Conservation (phyloP, 2,888 invertebrate genomes). For the Griposia aprilina region DNA sequence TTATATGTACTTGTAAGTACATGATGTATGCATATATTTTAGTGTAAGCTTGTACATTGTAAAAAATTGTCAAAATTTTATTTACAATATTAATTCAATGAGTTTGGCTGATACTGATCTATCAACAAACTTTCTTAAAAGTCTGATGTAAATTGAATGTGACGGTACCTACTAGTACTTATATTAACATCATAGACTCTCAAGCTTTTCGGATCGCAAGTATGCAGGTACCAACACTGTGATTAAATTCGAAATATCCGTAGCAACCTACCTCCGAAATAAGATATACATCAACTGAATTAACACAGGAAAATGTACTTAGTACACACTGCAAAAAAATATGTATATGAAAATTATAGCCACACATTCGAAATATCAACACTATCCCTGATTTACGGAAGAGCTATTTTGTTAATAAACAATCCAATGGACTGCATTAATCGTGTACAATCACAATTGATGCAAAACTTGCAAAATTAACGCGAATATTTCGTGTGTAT, state of each 20-base stretch:
- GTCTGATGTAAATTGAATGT: too few species aligned
- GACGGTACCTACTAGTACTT: too few species aligned
- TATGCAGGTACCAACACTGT: neutral
- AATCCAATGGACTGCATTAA: conserved; percentile 52
- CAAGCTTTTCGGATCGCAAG: too few species aligned
- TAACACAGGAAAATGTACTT: conserved; percentile 3
- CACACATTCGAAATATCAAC: conserved; percentile 1
- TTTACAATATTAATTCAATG: too few species aligned
- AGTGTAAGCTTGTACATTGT: too few species aligned
- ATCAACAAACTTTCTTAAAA: too few species aligned
- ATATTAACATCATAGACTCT: too few species aligned
- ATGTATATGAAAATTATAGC: neutral
- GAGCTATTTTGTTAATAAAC: conserved; percentile 36
- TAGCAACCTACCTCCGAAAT: neutral
- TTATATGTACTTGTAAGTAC: too few species aligned
- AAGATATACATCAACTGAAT: neutral
- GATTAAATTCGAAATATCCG: neutral
- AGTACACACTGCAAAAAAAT: neutral
- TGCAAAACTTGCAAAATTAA: conserved; percentile 30
- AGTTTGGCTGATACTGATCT: too few species aligned
- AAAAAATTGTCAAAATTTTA: too few species aligned
- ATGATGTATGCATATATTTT: too few species aligned
- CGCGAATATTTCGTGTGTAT: conserved; percentile 19
- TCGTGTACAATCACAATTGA: conserved; percentile 44
- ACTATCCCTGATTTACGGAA: conserved; percentile 27